Evolutionary conservation across 35 echinoderm and acorn worm genomes (phyloP).

Genomic region (Stichopus chloronotus): DNA sequence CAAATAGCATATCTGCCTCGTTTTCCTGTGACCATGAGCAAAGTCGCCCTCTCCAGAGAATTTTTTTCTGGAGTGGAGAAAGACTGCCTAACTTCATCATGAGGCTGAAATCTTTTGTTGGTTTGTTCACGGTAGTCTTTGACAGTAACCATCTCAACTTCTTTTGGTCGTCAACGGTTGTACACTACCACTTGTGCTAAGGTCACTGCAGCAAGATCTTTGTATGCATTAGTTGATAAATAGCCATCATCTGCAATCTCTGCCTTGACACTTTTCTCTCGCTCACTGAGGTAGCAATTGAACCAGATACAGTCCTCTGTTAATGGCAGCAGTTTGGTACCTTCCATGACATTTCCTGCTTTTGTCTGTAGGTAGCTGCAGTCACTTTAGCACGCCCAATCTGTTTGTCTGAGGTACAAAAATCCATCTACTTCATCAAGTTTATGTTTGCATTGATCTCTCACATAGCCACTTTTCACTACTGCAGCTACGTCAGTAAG

Average conservation of each 20-base stretch:
- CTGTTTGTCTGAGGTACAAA: not conserved
- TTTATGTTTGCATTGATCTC: not conserved
- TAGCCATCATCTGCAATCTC: not conserved
- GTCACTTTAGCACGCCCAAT: constrained; percentile 32
- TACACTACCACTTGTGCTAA: constrained; percentile 17
- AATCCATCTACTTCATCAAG: constrained; percentile 41
- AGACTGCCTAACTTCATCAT: constrained; percentile 44
- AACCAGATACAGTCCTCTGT: constrained; percentile 49
- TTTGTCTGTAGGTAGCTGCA: constrained; percentile 29
- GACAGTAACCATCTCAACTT: not conserved
- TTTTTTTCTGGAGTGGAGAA: constrained; percentile 28
- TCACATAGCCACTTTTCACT: constrained; percentile 8
- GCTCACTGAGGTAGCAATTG: not conserved
- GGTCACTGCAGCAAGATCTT: not conserved
- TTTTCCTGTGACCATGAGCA: constrained; percentile 31
- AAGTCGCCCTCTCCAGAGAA: not conserved
- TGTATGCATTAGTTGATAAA: constrained; percentile 4
- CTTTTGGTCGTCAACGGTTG: constrained; percentile 31
- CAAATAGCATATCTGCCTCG: constrained; percentile 1
- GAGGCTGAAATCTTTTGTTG: not conserved
- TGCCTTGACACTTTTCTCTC: constrained; percentile 10
- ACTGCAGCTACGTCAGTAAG: not conserved
- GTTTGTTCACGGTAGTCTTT: constrained; percentile 21
- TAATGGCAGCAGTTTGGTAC: not conserved
- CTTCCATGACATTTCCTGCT: not conserved